phyloP scores from a whole-genome alignment of 2,113 vertebrate genomes.

The Ciconia stormi region DNA sequence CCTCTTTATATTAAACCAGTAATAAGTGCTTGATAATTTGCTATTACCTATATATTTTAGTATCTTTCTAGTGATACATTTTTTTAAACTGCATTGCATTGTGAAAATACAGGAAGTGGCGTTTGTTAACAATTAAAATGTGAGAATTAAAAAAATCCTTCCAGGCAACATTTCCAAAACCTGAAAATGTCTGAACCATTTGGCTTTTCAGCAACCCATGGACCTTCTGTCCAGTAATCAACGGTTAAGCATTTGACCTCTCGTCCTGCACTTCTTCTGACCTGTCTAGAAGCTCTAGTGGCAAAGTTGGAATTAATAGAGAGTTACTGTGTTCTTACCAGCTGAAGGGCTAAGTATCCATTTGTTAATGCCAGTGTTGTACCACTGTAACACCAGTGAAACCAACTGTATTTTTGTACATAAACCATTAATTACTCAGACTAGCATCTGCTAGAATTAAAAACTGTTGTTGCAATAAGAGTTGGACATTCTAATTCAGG shows the following conservation, averaged over 20 bases:
- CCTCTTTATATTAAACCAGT: not conserved
- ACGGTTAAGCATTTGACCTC: not conserved
- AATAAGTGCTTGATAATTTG: conserved; percentile 1
- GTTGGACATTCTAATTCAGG: not conserved
- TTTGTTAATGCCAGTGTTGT: not conserved
- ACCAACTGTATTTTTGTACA: not conserved
- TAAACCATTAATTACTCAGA: not conserved
- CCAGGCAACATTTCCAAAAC: not conserved
- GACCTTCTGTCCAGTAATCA: not conserved
- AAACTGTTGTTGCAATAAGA: not conserved
- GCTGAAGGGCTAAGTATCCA: not conserved
- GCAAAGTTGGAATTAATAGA: not conserved
- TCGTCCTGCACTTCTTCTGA: not conserved
- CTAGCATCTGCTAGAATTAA: not conserved
- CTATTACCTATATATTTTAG: not conserved
- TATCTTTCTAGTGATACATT: not conserved
- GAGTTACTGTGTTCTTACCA: not conserved
- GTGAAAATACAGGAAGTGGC: not conserved
- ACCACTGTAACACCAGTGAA: not conserved
- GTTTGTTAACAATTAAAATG: not conserved
- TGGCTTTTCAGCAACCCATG: not conserved
- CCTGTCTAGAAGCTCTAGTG: not conserved
- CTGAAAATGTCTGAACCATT: not conserved
- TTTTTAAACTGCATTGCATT: not conserved
- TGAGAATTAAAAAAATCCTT: not conserved